Evolutionary conservation across 1,140 invertebrate species (phyloP).

Genomic region (Kradibia gibbosae): DNA sequence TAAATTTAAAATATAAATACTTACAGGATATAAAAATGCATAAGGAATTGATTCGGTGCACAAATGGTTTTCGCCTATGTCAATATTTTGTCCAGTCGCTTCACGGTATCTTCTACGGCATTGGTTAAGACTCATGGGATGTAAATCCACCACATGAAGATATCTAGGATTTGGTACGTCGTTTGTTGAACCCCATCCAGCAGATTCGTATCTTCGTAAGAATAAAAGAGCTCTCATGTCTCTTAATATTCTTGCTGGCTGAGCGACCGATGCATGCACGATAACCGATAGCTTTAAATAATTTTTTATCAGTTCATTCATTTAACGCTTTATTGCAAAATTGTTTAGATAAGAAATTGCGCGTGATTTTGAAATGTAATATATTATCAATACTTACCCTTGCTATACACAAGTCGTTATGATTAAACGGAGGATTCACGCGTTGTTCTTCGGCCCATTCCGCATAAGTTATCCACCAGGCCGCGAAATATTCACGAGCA

Average conservation of each 20-base stretch:
- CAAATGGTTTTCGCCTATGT: not conserved
- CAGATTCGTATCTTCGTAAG: not conserved
- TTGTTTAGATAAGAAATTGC: no score
- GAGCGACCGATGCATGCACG: not conserved
- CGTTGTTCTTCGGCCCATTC: not conserved
- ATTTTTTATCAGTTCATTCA: not conserved
- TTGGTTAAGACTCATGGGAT: no score
- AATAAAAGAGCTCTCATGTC: not conserved
- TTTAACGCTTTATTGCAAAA: no score
- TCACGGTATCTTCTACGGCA: not conserved
- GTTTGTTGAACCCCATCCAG: not conserved
- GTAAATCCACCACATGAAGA: not conserved
- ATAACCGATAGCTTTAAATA: not conserved
- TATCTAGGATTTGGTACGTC: not conserved
- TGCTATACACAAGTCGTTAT: not conserved
- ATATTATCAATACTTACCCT: not conserved
- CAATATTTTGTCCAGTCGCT: not conserved
- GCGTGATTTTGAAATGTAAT: not conserved
- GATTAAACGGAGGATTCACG: not conserved
- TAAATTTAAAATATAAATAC: not conserved
- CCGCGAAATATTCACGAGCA: not conserved
- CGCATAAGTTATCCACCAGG: not conserved
- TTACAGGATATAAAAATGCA: not conserved
- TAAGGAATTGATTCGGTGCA: not conserved
- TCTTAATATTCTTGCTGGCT: not conserved